Percentiles rank a stretch among this genome's conserved stretches.
phyloP scores from a whole-genome alignment of 2,113 vertebrate genomes.

The Amblyornis subalaris region DNA sequence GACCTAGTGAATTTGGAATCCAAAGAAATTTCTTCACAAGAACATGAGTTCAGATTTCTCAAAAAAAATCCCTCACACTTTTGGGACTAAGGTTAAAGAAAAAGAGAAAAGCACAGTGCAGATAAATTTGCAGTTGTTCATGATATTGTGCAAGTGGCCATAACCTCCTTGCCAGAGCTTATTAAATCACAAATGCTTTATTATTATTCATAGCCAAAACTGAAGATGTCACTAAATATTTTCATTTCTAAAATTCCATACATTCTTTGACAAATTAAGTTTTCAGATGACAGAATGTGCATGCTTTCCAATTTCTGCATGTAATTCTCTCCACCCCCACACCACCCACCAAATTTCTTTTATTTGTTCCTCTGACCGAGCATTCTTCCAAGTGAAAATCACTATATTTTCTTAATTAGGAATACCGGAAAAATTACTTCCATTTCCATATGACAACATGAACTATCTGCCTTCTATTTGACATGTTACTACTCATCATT shows the following conservation, averaged over 20 bases:
- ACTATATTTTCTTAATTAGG: not conserved
- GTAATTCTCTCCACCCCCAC: not conserved
- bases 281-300: constrained; percentile 1
- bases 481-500: not conserved
- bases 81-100: not conserved
- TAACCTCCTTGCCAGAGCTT: not conserved
- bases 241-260: constrained; percentile 46
- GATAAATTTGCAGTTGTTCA: not conserved
- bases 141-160: not conserved
- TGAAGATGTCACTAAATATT: constrained; percentile 26
- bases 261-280: constrained; percentile 32
- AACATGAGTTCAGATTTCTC: not conserved
- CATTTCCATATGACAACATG: not conserved
- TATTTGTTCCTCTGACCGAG: not conserved
- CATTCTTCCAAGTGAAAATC: constrained; percentile 35
- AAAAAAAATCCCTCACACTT: not conserved
- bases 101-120: not conserved
- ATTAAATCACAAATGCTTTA: constrained; percentile 6
- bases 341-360: not conserved
- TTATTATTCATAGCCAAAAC: not conserved
- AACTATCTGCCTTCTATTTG: constrained; percentile 4
- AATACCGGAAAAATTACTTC: not conserved
- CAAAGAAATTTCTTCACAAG: not conserved
- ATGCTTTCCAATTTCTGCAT: constrained; percentile 3
- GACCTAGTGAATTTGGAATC: not conserved